phyloP scores from a whole-genome alignment of 1,140 invertebrate genomes.

The Ceratina japonica region DNA sequence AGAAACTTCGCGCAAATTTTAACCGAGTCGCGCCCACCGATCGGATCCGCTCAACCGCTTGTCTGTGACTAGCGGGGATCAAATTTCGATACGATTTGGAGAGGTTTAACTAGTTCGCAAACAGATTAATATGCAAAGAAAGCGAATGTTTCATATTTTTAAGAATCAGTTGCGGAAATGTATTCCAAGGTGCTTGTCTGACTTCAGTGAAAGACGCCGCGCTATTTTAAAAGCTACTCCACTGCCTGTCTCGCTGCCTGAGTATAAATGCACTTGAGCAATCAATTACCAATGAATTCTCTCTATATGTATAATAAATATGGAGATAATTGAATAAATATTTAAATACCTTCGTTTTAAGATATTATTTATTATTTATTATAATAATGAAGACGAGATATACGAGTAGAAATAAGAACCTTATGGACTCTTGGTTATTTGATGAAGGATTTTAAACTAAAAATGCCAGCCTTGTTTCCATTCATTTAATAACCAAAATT shows the following conservation, averaged over 20 bases:
- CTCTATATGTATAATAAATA: background rate
- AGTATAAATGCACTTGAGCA: background rate
- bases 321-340: background rate
- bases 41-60: slow-evolving; percentile 14
- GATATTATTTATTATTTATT: background rate
- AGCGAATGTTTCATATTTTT: no score
- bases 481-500: no score
- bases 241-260: background rate
- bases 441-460: no score
- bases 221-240: background rate
- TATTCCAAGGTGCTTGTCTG: background rate
- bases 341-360: background rate
- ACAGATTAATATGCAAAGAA: background rate
- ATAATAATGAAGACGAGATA: no score
- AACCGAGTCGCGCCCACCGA: slow-evolving; percentile 3
- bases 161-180: background rate
- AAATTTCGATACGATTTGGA: background rate
- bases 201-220: background rate
- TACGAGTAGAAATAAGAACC: no score
- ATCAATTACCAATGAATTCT: no score
- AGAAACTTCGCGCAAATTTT: slow-evolving; percentile 23
- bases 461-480: no score
- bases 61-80: background rate
- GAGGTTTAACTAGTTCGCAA: background rate
- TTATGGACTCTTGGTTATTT: no score